phyloP scores from a whole-genome alignment of 2,113 vertebrate species.

The Marmota flaviventris region DNA sequence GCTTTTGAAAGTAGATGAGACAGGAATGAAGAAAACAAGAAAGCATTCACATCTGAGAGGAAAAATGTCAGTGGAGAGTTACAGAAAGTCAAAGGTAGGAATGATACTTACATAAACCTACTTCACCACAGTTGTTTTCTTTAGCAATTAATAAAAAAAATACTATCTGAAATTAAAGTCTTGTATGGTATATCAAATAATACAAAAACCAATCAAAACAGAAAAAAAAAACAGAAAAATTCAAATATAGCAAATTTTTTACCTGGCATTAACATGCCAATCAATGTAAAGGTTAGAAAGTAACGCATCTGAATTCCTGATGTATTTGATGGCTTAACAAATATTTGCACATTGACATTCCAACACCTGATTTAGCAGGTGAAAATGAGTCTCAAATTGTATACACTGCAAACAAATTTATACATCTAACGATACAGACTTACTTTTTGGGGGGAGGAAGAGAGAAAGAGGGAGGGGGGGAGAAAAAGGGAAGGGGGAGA shows the following conservation, averaged over 20 bases:
- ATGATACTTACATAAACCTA: neutral
- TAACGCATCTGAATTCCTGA: neutral
- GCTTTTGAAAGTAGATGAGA: neutral
- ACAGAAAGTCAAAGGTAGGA: neutral
- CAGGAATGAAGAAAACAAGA: neutral
- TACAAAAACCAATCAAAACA: neutral
- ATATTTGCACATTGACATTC: conserved; percentile 28
- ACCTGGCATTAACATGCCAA: neutral
- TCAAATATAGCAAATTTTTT: conserved; percentile 3
- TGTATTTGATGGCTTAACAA: conserved; percentile 26
- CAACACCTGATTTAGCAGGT: neutral
- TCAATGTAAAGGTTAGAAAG: neutral
- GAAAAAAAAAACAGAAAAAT: neutral
- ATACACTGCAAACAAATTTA: neutral
- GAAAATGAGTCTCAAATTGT: conserved; percentile 35
- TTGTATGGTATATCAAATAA: conserved; percentile 5
- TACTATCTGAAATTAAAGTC: neutral
- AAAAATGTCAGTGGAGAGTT: neutral
- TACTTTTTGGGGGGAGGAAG: too few relatives aligned
- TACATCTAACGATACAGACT: neutral
- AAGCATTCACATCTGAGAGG: neutral
- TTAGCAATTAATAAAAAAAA: conserved; percentile 38
- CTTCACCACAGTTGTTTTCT: neutral
- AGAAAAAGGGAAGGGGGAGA: too few relatives aligned
- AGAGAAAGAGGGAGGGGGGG: too few relatives aligned